Percentiles rank a stretch among this genome's conserved stretches.
Conservation (phyloP, 2,888 invertebrate genomes). For the Leptopilina syphax region DNA sequence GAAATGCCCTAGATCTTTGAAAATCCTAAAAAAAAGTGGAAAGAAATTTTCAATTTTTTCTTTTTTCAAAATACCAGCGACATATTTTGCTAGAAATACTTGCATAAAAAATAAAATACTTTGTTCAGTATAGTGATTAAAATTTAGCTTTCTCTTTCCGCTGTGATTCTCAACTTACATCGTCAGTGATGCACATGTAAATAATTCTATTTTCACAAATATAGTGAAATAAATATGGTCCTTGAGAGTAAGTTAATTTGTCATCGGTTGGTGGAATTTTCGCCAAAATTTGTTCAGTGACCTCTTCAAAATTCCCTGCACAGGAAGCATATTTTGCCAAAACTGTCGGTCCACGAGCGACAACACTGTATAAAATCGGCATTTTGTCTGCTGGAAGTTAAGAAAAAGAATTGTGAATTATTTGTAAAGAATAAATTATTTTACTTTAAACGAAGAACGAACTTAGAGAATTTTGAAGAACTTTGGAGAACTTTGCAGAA, state of each 20-base stretch:
- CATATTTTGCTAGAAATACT: too few relatives aligned
- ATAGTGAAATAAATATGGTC: constrained; percentile 95
- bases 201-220: constrained; percentile 91
- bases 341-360: constrained; percentile 90
- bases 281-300: constrained; percentile 92
- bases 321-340: constrained; percentile 95
- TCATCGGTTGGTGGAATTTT: constrained; percentile 94
- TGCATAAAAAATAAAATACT: too few relatives aligned
- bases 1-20: constrained; percentile 93
- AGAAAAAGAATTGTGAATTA: neutral
- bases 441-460: neutral
- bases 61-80: too few relatives aligned
- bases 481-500: neutral
- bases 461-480: neutral
- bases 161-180: constrained; percentile 81
- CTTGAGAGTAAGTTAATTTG: constrained; percentile 95
- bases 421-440: neutral
- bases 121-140: too few relatives aligned
- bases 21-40: constrained; percentile 84
- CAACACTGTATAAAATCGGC: constrained; percentile 94
- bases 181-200: constrained; percentile 96
- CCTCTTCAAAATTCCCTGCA: constrained; percentile 96
- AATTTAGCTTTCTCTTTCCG: too few relatives aligned
- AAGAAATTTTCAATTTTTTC: neutral
- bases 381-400: constrained; percentile 76